Evolutionary conservation across 2,888 invertebrate genomes (phyloP).

Genomic region (Polydrusus pterygomalis): DNA sequence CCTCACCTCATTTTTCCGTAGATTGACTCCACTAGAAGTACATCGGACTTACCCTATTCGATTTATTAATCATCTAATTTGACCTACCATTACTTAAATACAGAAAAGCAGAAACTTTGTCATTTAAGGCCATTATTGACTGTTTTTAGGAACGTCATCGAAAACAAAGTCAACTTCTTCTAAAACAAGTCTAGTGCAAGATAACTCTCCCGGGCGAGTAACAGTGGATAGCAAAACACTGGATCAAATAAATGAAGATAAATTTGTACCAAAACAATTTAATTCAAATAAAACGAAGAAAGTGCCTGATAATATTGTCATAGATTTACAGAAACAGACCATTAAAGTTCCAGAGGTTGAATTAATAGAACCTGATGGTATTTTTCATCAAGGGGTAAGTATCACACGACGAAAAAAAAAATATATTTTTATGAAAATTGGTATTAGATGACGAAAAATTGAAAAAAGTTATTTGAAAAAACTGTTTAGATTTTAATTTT

Average conservation of each 20-base stretch:
- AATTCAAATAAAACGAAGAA: slow-evolving; percentile 73
- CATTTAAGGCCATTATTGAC: neutral
- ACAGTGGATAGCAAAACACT: slow-evolving; percentile 76
- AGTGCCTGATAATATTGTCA: slow-evolving; percentile 81
- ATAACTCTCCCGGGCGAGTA: slow-evolving; percentile 63
- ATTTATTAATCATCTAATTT: too few relatives aligned
- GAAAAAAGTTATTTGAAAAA: too few relatives aligned
- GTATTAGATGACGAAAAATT: too few relatives aligned
- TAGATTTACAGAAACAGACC: slow-evolving; percentile 82
- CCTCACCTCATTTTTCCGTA: too few relatives aligned
- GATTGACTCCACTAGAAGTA: too few relatives aligned
- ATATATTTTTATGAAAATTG: too few relatives aligned
- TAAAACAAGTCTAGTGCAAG: slow-evolving; percentile 25
- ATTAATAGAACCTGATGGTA: slow-evolving; percentile 76
- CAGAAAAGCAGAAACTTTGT: too few relatives aligned
- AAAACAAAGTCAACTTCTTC: slow-evolving; percentile 35
- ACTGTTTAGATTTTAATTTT: too few relatives aligned
- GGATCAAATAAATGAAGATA: slow-evolving; percentile 83
- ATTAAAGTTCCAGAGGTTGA: slow-evolving; percentile 79
- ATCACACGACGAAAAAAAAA: too few relatives aligned
- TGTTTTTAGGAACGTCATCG: slow-evolving; percentile 25
- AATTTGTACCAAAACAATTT: slow-evolving; percentile 78
- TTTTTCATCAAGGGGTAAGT: slow-evolving; percentile 81
- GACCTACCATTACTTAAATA: too few relatives aligned
- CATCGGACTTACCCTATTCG: too few relatives aligned